phyloP scores from a whole-genome alignment of 2,113 vertebrate species.

The Paramisgurnus dabryanus region DNA sequence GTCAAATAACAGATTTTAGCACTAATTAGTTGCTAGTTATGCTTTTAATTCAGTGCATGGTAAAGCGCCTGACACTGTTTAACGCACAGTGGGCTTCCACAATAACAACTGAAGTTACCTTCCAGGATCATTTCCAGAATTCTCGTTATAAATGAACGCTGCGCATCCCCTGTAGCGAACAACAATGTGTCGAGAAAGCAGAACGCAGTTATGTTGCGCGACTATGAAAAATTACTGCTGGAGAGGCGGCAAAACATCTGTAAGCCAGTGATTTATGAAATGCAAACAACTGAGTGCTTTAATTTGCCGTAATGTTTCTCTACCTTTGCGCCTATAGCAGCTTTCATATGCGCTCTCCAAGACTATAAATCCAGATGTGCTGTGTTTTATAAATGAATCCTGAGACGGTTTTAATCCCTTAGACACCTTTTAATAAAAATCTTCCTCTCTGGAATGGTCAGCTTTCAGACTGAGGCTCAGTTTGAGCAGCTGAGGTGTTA shows the following conservation, averaged over 20 bases:
- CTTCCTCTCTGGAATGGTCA: background rate
- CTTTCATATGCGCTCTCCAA: background rate
- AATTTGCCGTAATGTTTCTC: background rate
- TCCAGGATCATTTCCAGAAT: background rate
- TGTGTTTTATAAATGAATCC: slow-evolving; percentile 33
- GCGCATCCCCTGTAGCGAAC: background rate
- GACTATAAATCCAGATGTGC: slow-evolving; percentile 2
- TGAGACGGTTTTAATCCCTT: background rate
- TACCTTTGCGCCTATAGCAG: background rate
- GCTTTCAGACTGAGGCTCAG: slow-evolving; percentile 21
- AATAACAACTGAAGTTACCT: background rate
- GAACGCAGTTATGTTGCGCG: background rate
- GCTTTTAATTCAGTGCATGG: slow-evolving; percentile 19
- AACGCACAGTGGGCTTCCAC: background rate
- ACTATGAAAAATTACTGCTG: background rate
- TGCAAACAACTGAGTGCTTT: background rate
- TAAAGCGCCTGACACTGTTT: background rate
- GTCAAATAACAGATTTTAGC: slow-evolving; percentile 50
- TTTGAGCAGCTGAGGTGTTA: slow-evolving; percentile 36
- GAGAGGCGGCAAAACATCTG: background rate
- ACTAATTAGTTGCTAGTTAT: slow-evolving; percentile 47
- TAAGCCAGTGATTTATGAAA: background rate
- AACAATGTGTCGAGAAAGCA: background rate
- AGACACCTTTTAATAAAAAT: slow-evolving; percentile 40
- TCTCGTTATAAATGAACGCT: background rate